phyloP scores from a whole-genome alignment of 2,888 invertebrate species.

The Netelia fuscicornis region DNA sequence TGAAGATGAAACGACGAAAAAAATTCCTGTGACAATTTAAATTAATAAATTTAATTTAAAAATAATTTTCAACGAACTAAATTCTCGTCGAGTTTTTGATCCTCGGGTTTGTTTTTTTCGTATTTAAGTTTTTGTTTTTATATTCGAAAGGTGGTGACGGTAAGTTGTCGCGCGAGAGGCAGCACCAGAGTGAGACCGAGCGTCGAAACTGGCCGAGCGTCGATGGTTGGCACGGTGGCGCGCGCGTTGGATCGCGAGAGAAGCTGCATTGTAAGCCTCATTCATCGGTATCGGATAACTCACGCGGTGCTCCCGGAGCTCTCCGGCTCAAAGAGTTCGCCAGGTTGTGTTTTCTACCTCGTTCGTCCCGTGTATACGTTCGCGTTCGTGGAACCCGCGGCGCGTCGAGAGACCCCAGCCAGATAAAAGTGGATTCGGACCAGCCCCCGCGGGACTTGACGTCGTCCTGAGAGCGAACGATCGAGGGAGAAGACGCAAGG shows the following conservation, averaged over 20 bases:
- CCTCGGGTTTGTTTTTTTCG: too few relatives aligned
- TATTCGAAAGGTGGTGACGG: conserved; percentile 31
- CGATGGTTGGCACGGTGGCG: conserved; percentile 53
- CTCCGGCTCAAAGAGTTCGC: conserved; percentile 17
- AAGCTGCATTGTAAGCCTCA: conserved; percentile 77
- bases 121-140: too few relatives aligned
- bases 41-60: too few relatives aligned
- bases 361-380: conserved; percentile 37
- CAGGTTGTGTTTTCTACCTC: conserved; percentile 25
- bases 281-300: conserved; percentile 82
- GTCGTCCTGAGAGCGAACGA: conserved; percentile 61
- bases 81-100: too few relatives aligned
- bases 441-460: conserved; percentile 57
- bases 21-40: too few relatives aligned
- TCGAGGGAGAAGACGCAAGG: conserved; percentile 20
- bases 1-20: too few relatives aligned
- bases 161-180: conserved; percentile 16
- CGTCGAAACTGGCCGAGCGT: conserved; percentile 22
- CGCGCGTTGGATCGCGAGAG: conserved; percentile 36
- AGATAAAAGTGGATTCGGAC: conserved; percentile 66
- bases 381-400: conserved; percentile 57
- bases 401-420: conserved; percentile 26
- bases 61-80: too few relatives aligned
- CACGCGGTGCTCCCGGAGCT: conserved; percentile 69
- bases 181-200: not conserved